Conservation (phyloP, 2,113 vertebrate genomes). For the Acrocephalus arundinaceus region DNA sequence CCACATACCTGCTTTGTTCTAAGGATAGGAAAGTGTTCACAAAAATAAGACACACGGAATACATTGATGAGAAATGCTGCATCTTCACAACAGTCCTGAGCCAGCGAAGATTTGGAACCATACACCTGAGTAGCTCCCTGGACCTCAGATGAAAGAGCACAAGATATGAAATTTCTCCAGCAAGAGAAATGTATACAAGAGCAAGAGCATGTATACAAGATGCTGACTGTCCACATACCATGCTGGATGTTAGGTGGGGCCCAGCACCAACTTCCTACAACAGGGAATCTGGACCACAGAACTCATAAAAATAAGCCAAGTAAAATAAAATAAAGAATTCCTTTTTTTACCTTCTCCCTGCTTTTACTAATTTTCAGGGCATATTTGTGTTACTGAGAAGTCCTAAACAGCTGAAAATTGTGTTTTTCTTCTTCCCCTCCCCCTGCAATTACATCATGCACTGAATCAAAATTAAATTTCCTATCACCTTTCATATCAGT, state of each 20-base stretch:
- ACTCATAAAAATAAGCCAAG: not conserved
- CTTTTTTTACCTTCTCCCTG: not conserved
- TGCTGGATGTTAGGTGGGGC: not conserved
- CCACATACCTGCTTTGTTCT: not conserved
- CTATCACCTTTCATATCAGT: not conserved
- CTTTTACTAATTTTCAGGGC: not conserved
- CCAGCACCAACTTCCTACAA: not conserved
- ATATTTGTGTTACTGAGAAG: not conserved
- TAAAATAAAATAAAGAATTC: not conserved
- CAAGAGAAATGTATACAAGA: not conserved
- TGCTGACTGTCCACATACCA: not conserved
- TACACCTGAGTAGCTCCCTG: not conserved
- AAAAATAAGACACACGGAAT: not conserved
- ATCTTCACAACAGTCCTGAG: not conserved
- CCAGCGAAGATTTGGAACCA: not conserved
- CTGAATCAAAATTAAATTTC: constrained; percentile 21
- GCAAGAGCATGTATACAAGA: not conserved
- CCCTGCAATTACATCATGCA: not conserved
- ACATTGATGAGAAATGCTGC: not conserved
- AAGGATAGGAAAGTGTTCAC: not conserved
- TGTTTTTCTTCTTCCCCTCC: not conserved
- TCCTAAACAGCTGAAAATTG: not conserved
- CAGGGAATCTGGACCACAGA: not conserved
- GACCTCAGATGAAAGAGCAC: not conserved
- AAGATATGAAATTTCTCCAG: not conserved